Evolutionary conservation across 2,797 vertebrate genomes (phyloP).

Genomic region (Acropternis orthonyx): DNA sequence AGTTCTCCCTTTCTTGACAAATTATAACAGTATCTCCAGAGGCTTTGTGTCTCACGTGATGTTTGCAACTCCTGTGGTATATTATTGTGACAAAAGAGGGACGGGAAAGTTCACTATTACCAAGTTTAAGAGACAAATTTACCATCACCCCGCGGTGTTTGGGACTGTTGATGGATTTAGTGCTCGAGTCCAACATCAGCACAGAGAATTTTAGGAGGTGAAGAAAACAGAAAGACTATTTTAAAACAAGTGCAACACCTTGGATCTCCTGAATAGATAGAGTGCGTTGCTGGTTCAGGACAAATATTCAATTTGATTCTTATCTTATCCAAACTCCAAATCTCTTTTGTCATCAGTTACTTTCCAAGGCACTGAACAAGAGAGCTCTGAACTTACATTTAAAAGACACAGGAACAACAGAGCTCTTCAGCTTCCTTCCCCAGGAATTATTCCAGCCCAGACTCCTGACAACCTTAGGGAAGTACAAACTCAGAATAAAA

Average conservation of each 20-base stretch:
- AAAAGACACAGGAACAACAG: not conserved
- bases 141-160: not conserved
- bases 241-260: not conserved
- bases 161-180: not conserved
- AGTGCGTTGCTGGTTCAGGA: not conserved
- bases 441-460: not conserved
- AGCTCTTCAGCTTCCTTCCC: not conserved
- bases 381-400: not conserved
- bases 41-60: rapidly evolving
- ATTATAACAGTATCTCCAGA: not conserved
- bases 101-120: not conserved
- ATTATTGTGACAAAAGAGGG: not conserved
- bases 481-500: not conserved
- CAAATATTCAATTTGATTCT: constrained; percentile 50
- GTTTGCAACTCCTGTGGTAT: not conserved
- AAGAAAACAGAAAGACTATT: constrained; percentile 1
- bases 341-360: constrained; percentile 5
- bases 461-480: not conserved
- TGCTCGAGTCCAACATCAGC: not conserved
- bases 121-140: not conserved
- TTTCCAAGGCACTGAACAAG: not conserved
- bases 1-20: not conserved
- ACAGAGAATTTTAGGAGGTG: not conserved
- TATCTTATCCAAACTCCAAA: constrained; percentile 20
- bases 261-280: not conserved